A percentile compares a stretch with the other conserved stretches of the same genome.
phyloP scores from a whole-genome alignment of 2,113 vertebrate genomes.

The Riparia riparia region DNA sequence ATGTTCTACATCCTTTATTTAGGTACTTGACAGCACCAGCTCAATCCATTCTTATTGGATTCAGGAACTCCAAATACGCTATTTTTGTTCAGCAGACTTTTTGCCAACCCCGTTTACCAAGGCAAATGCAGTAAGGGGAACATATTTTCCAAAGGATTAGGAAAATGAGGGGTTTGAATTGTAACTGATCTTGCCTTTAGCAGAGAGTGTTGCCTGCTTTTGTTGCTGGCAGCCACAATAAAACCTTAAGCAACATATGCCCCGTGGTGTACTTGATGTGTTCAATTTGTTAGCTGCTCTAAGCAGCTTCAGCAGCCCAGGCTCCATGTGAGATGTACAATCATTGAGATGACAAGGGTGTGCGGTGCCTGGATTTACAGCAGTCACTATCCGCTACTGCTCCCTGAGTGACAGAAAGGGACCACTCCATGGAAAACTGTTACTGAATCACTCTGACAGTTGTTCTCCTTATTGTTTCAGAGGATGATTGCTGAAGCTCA shows the following conservation, averaged over 20 bases:
- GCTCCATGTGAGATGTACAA: neutral
- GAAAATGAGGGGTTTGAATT: slow-evolving; percentile 39
- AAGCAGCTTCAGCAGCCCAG: neutral
- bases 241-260: neutral
- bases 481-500: neutral
- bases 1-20: slow-evolving; percentile 59
- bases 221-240: neutral
- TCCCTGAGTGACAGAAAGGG: neutral
- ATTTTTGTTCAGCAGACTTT: slow-evolving; percentile 18
- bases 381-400: neutral
- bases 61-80: slow-evolving; percentile 44
- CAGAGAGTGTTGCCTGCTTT: neutral
- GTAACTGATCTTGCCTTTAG: slow-evolving; percentile 11
- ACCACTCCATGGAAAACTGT: neutral
- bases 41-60: slow-evolving; percentile 54
- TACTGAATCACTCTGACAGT: neutral
- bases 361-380: neutral
- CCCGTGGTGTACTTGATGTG: neutral
- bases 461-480: neutral
- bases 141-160: slow-evolving; percentile 27
- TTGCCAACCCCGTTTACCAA: neutral
- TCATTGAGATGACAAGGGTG: neutral
- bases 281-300: neutral
- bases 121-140: slow-evolving; percentile 22
- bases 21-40: neutral